phyloP scores from a whole-genome alignment of 2,797 vertebrate genomes.

The Spinibarbus caldwelli region DNA sequence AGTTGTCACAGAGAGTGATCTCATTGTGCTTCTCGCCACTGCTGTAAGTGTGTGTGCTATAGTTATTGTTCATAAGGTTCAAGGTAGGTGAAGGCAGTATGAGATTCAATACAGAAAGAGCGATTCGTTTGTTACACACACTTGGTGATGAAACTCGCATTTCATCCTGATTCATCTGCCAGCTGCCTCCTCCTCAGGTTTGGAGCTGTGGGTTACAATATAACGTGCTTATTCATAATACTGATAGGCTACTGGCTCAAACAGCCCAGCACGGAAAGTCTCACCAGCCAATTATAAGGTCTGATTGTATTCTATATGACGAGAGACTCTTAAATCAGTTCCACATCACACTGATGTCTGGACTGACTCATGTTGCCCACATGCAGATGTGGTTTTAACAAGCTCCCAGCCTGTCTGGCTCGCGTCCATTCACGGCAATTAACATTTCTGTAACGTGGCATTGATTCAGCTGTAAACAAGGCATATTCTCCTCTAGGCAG shows the following conservation, averaged over 20 bases:
- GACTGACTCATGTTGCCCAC: conserved; percentile 40
- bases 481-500: conserved; percentile 3
- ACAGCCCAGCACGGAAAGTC: not conserved
- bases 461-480: conserved; percentile 29
- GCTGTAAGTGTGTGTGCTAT: not conserved
- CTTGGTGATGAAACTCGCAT: not conserved
- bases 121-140: not conserved
- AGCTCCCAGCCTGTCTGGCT: conserved; percentile 47
- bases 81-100: not conserved
- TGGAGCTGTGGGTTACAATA: not conserved
- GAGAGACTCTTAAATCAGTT: conserved; percentile 30
- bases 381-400: conserved; percentile 48
- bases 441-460: conserved; percentile 34
- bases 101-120: not conserved
- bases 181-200: not conserved
- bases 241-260: not conserved
- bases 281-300: conserved; percentile 40
- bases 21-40: not conserved
- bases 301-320: conserved; percentile 27
- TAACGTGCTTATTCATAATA: not conserved
- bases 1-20: not conserved
- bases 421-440: conserved; percentile 36
- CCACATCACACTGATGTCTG: conserved; percentile 8
- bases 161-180: conserved; percentile 3
- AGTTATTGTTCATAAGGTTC: not conserved